phyloP scores from a whole-genome alignment of 2,888 invertebrate species.

The Lasioglossum figueresi region DNA sequence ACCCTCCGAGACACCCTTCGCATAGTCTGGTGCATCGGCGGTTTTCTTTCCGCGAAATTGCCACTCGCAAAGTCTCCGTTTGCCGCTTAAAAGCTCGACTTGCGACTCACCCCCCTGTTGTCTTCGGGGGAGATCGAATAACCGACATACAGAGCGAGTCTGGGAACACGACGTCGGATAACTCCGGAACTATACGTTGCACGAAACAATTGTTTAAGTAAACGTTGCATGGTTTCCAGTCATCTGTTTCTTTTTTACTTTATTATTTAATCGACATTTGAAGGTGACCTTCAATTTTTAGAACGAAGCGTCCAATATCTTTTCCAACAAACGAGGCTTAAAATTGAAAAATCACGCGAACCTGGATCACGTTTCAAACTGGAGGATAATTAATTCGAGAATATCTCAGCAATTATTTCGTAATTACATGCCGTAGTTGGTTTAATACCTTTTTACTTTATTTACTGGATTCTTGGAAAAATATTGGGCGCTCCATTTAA shows the following conservation, averaged over 20 bases:
- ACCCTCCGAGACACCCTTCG: constrained; percentile 5
- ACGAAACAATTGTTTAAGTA: neutral
- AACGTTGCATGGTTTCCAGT: neutral
- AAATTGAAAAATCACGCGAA: too few relatives aligned
- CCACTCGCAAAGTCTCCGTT: constrained; percentile 6
- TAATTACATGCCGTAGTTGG: too few relatives aligned
- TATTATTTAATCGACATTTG: neutral
- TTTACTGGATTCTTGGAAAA: too few relatives aligned
- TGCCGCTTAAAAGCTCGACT: neutral
- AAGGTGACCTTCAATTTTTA: neutral
- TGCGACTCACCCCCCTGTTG: neutral
- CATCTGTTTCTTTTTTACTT: too few relatives aligned
- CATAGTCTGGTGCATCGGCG: constrained; percentile 8
- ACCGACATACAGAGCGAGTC: neutral
- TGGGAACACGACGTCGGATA: neutral
- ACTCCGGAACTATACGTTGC: neutral
- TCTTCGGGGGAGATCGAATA: neutral
- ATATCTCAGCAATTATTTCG: too few relatives aligned
- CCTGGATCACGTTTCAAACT: too few relatives aligned
- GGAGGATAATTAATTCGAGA: too few relatives aligned
- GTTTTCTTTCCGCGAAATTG: constrained; percentile 53
- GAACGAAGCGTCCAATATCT: too few relatives aligned
- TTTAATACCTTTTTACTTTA: neutral
- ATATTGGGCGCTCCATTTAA: neutral
- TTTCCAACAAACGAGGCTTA: too few relatives aligned